Evolutionary conservation across 2,888 invertebrate species (phyloP).

Genomic region (Gymnoscelis rufifasciata): DNA sequence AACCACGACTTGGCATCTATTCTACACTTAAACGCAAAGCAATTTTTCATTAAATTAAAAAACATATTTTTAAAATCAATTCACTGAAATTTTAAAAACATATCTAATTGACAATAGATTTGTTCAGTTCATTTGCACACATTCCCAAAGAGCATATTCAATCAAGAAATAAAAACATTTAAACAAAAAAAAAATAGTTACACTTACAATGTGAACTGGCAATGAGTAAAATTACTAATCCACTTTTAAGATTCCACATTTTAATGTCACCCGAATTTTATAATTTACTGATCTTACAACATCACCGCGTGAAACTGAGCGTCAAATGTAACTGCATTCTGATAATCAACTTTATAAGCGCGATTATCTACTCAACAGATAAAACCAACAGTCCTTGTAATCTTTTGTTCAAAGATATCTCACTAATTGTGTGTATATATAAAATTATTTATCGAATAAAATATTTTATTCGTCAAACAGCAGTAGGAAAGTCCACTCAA

Average conservation of each 20-base stretch:
- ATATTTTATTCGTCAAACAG: too few species aligned
- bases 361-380: background rate
- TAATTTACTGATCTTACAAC: background rate
- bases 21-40: too few species aligned
- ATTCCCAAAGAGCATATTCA: too few species aligned
- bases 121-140: too few species aligned
- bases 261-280: background rate
- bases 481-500: too few species aligned
- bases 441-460: background rate
- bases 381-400: background rate
- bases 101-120: too few species aligned
- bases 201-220: background rate
- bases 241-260: background rate
- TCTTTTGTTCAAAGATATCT: background rate
- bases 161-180: too few species aligned
- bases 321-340: slow-evolving; percentile 1
- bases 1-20: too few species aligned
- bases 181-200: too few species aligned
- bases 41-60: too few species aligned
- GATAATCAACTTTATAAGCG: slow-evolving; percentile 7
- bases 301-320: background rate
- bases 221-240: background rate
- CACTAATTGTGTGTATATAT: background rate
- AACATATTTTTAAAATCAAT: too few species aligned
- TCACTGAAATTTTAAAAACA: too few species aligned